Base-by-base conservation (phyloP, 2,113 vertebrate genomes). In the Puffinus mauretanicus region DNA sequence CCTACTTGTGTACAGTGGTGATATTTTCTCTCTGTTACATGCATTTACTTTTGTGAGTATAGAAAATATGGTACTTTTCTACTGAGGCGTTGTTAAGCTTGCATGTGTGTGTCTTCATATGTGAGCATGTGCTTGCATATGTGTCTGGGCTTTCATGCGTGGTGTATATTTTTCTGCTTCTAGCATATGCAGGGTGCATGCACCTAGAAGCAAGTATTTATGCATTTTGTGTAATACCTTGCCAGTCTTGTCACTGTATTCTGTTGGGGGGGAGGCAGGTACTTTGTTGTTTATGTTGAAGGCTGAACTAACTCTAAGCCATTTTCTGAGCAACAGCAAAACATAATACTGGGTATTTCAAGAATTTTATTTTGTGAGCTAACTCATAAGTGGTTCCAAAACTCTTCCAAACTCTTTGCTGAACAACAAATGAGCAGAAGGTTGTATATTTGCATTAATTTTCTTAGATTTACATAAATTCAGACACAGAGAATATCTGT, bases 391-490 rank as follows among this genome's bases (percentile, higher is more conserved):
- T 65, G 42, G 42, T 86, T 94, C 80, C 30, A 72, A 88, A 96
- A 54, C 60, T 57, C 61, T 60, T 92, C 52, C 92, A 76, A 86
- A 64, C 51, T 51, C 20, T 80, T 87, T 77, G 54, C 46, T 52
- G 88, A 94, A 82, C 40, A 93, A 66, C 64, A 55, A 32, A 67
- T 42, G 64, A 91, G 77, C 49, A 72, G 76, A 55, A 93, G 70
- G n/a, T 47, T 92, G 58, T 54, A 44, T 58, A 76, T 94, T 94
- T 97, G 88, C 73, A 73, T 97, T 87, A 72, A 29, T 91, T 93
- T 86, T 84, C 69, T 76, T 84, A 72, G n/a, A 85, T 96, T 84
- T 89, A 71, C 83, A 94, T 92, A 84, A 82, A 94, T 38, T 26
- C 47, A 82, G 36, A 65, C 27, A 49, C 8, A 4, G 25, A 90